Conservation (phyloP, 1,140 invertebrate species). For the Dinoponera quadriceps region DNA sequence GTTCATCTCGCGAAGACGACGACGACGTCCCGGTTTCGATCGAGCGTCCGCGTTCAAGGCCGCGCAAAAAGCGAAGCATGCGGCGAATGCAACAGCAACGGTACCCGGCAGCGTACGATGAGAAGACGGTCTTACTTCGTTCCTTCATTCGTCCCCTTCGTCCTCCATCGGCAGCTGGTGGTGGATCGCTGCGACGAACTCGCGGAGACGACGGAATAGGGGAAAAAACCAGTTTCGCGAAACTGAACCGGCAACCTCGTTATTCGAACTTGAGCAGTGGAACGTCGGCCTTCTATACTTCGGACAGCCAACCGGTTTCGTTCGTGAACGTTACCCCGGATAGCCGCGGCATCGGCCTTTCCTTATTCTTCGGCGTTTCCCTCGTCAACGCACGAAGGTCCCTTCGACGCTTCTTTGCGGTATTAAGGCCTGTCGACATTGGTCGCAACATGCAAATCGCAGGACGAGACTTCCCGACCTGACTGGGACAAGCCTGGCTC, state of each 20-base stretch:
- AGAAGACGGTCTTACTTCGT: constrained; percentile 62
- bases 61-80: constrained; percentile 69
- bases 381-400: constrained; percentile 19
- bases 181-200: no score
- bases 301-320: constrained; percentile 66
- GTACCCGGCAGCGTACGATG: constrained; percentile 72
- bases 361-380: constrained; percentile 35
- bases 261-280: constrained; percentile 72
- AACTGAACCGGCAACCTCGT: constrained; percentile 73
- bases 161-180: neutral
- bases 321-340: constrained; percentile 65
- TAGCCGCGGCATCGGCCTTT: constrained; percentile 13
- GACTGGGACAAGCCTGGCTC: no score
- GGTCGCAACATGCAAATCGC: no score
- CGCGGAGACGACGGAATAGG: neutral
- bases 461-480: no score
- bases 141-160: constrained; percentile 22
- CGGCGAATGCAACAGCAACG: constrained; percentile 75
- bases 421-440: no score
- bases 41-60: constrained; percentile 71
- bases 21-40: constrained; percentile 67
- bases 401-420: neutral
- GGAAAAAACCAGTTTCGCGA: constrained; percentile 69
- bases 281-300: constrained; percentile 60
- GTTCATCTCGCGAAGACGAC: constrained; percentile 6